Evolutionary conservation across 92 coral and sea anemone species (phyloP).

Genomic region (Porites rus): DNA sequence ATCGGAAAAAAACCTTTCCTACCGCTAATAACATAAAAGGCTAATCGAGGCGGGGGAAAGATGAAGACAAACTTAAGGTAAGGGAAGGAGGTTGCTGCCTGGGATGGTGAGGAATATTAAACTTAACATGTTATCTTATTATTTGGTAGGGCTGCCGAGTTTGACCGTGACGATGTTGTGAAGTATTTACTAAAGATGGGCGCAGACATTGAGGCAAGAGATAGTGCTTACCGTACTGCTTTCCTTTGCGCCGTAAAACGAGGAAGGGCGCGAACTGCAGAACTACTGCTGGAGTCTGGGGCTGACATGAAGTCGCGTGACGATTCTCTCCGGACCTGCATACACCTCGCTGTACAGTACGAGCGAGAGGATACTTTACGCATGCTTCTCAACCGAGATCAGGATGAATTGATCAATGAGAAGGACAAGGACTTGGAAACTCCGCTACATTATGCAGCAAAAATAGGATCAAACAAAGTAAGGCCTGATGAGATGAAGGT

Average conservation of each 20-base stretch:
- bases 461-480: too few species aligned
- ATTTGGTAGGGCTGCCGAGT: constrained; percentile 67
- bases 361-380: constrained; percentile 63
- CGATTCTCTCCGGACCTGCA: constrained; percentile 67
- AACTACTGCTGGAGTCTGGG: constrained; percentile 63
- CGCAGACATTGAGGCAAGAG: constrained; percentile 61
- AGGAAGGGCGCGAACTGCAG: constrained; percentile 63
- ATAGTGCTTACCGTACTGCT: constrained; percentile 60
- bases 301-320: constrained; percentile 67
- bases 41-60: too few species aligned
- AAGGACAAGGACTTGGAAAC: constrained; percentile 74
- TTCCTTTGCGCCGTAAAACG: constrained; percentile 63
- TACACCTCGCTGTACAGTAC: constrained; percentile 74
- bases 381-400: constrained; percentile 59
- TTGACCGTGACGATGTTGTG: constrained; percentile 55
- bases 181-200: constrained; percentile 57
- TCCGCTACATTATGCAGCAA: constrained; percentile 71
- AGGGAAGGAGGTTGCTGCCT: too few species aligned
- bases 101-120: not conserved
- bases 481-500: too few species aligned
- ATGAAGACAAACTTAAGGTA: too few species aligned
- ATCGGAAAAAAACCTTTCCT: too few species aligned
- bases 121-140: not conserved
- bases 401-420: constrained; percentile 38
- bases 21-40: too few species aligned